Percentiles rank a stretch among this genome's conserved stretches.
phyloP scores from a whole-genome alignment of 2,797 vertebrate genomes.

The Furcifer pardalis region DNA sequence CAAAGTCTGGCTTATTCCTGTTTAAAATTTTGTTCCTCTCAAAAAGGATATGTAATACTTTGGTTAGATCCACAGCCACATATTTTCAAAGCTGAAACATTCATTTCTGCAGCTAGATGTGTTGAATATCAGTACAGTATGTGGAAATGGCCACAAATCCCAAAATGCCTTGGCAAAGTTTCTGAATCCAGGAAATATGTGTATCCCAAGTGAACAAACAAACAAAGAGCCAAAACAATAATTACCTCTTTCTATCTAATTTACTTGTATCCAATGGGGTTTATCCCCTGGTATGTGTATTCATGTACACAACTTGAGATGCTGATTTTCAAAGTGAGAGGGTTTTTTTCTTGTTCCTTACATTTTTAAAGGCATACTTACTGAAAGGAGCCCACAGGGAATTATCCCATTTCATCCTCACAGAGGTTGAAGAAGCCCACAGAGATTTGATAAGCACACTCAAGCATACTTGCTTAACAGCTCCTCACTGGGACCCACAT shows the following conservation, averaged over 20 bases:
- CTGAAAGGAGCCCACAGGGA: background rate
- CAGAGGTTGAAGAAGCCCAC: background rate
- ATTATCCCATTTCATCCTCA: background rate
- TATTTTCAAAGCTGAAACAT: conserved; percentile 17
- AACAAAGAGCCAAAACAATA: background rate
- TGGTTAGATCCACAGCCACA: conserved; percentile 11
- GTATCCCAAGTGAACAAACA: background rate
- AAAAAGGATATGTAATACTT: conserved; percentile 10
- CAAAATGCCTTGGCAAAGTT: background rate
- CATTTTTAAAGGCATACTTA: background rate
- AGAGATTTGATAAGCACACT: no score
- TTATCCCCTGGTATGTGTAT: background rate
- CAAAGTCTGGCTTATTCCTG: conserved; percentile 28
- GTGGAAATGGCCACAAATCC: background rate
- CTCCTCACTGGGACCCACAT: background rate
- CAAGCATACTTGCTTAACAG: background rate
- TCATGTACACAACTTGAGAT: background rate
- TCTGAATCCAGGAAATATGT: no score
- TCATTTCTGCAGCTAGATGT: background rate
- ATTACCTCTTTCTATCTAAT: background rate
- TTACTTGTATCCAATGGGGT: background rate
- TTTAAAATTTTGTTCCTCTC: conserved; percentile 51
- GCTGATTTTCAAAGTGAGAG: background rate
- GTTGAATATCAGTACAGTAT: background rate
- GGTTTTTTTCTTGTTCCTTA: background rate